Evolutionary conservation across 2,113 vertebrate species (phyloP).

Genomic region (Leptosomus discolor): DNA sequence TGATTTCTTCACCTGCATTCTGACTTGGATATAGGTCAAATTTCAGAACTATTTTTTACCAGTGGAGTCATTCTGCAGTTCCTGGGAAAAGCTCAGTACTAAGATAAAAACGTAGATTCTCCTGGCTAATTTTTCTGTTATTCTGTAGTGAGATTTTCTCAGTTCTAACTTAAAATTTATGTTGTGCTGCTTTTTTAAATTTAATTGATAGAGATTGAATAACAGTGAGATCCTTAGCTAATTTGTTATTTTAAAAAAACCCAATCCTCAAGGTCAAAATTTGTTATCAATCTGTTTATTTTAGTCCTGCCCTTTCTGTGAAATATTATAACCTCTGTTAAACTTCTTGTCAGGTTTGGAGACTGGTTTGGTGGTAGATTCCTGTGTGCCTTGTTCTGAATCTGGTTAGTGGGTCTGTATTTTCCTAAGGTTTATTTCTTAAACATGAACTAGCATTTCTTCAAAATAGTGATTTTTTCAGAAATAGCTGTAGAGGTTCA

Average conservation of each 20-base stretch:
- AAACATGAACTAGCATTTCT: neutral
- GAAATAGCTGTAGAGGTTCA: neutral
- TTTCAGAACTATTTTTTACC: neutral
- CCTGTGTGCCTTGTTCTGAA: neutral
- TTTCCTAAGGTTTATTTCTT: neutral
- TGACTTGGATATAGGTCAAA: neutral
- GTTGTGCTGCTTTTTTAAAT: neutral
- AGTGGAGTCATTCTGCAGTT: neutral
- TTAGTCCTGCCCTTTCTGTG: neutral
- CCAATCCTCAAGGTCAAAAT: neutral
- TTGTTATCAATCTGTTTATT: neutral
- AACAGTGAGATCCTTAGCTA: neutral
- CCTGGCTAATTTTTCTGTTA: neutral
- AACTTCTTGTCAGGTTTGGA: neutral
- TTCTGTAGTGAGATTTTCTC: neutral
- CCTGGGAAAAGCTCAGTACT: neutral
- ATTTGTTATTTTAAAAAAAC: neutral
- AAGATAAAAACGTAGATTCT: neutral
- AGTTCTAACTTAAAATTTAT: neutral
- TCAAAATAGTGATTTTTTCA: neutral
- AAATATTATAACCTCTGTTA: neutral
- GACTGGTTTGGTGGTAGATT: neutral
- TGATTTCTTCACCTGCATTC: slow-evolving; percentile 35
- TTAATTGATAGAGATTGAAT: neutral
- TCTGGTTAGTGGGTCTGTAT: neutral